Percentiles rank a stretch among this genome's conserved stretches.
Evolutionary conservation across 35 echinoderm and acorn worm species (phyloP).

Genomic region (Lytechinus pictus): DNA sequence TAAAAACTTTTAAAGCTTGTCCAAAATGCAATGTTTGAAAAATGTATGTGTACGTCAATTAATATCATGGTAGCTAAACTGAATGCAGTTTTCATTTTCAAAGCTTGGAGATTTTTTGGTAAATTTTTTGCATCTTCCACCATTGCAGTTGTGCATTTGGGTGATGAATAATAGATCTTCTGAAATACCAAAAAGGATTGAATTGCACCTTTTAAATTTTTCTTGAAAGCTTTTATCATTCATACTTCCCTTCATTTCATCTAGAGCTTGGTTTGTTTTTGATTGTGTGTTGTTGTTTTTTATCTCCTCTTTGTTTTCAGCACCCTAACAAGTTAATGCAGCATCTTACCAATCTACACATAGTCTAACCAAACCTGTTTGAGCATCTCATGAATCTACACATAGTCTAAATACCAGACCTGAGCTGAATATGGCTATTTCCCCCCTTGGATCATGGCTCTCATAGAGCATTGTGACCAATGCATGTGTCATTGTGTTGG

Average conservation of each 20-base stretch:
- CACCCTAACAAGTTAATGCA: slow-evolving; percentile 55
- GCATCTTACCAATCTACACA: slow-evolving; percentile 51
- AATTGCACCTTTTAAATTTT: background rate
- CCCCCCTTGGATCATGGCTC: background rate
- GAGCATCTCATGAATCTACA: background rate
- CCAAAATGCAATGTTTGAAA: background rate
- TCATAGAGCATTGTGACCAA: slow-evolving; percentile 1
- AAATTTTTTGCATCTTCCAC: background rate
- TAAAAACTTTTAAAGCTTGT: background rate
- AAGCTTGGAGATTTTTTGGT: background rate
- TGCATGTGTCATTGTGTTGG: background rate
- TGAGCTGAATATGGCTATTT: background rate
- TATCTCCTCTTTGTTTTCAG: slow-evolving; percentile 23
- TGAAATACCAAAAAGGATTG: background rate
- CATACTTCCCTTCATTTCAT: slow-evolving; percentile 9
- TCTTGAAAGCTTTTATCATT: background rate
- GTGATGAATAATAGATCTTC: background rate
- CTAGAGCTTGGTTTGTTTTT: background rate
- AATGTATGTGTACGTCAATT: background rate
- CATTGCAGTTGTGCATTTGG: background rate
- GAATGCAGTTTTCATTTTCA: background rate
- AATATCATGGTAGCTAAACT: background rate
- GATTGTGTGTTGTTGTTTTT: background rate
- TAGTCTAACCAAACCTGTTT: slow-evolving; percentile 46
- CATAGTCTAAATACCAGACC: background rate